Percentiles rank a stretch among this genome's conserved stretches.
These are phyloP conservation scores for Ommatoiulus sabulosus DNA, from an alignment of 2,888 invertebrate genomes.

Conservation along the genomic window DNA sequence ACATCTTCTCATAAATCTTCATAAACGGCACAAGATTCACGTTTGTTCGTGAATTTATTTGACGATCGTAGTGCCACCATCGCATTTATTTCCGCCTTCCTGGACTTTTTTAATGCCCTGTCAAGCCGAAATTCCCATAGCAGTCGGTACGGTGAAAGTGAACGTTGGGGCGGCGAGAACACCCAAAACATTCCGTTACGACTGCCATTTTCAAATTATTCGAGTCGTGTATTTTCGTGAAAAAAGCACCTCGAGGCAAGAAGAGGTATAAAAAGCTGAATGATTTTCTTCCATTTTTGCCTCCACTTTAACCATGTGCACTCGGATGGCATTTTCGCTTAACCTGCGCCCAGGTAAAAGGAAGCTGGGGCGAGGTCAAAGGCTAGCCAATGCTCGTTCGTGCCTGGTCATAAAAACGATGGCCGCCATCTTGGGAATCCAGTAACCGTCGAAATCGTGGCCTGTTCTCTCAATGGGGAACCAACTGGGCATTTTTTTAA, in stretches of 20 bases:
- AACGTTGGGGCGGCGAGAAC: neutral
- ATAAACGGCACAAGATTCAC: neutral
- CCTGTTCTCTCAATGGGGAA: neutral
- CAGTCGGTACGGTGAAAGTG: neutral
- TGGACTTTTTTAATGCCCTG: neutral
- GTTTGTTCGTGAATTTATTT: neutral
- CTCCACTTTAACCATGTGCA: neutral
- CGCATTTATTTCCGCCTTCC: slow-evolving; percentile 3
- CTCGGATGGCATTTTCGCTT: slow-evolving; percentile 34
- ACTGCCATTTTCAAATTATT: slow-evolving; percentile 30
- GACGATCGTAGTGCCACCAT: neutral
- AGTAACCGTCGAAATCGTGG: neutral
- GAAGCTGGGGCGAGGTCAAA: slow-evolving; percentile 18
- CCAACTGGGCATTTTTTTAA: neutral
- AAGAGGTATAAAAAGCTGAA: neutral
- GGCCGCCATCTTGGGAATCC: neutral
- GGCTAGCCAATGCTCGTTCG: slow-evolving; percentile 36
- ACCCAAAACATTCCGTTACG: slow-evolving; percentile 31
- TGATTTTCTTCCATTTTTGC: neutral
- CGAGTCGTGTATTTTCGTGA: neutral
- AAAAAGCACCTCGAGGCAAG: neutral
- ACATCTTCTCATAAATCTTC: neutral
- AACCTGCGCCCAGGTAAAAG: slow-evolving; percentile 22
- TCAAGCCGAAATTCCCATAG: neutral
- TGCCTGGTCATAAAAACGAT: neutral